Percentiles rank a stretch among this genome's conserved stretches.
phyloP scores from a whole-genome alignment of 2,888 invertebrate genomes.

The Anaspis maculata region DNA sequence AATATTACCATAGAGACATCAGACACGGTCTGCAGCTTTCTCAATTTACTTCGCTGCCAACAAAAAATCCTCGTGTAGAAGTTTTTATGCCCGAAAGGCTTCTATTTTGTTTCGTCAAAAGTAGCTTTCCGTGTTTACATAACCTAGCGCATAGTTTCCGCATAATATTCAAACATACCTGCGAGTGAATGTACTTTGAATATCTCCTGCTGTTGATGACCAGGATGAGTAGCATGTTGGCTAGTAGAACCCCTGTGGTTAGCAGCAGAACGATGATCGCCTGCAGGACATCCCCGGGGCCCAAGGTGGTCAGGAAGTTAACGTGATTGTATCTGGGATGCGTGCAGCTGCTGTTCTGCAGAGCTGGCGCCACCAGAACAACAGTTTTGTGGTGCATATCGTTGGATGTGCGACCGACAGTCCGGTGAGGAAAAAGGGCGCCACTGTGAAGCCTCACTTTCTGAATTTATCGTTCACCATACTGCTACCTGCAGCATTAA shows the following conservation, averaged over 20 bases:
- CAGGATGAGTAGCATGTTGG: constrained; percentile 71
- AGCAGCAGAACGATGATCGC: constrained; percentile 68
- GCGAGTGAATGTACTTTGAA: constrained; percentile 79
- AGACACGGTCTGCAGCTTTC: too few species aligned
- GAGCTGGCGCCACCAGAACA: constrained; percentile 68
- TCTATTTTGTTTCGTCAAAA: too few species aligned
- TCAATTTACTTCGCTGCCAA: too few species aligned
- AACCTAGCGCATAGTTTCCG: too few species aligned
- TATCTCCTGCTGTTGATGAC: constrained; percentile 78
- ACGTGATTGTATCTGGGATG: constrained; percentile 56
- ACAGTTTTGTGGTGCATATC: constrained; percentile 48
- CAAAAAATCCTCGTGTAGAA: too few species aligned
- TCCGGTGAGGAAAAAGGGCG: too few species aligned
- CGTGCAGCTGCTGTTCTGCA: constrained; percentile 78
- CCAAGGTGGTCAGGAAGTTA: constrained; percentile 56
- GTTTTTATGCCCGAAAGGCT: too few species aligned
- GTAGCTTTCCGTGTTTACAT: too few species aligned
- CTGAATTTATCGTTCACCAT: background rate
- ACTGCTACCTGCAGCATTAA: constrained; percentile 10
- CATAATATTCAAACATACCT: constrained; percentile 48
- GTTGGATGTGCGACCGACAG: too few species aligned
- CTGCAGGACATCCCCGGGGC: constrained; percentile 65
- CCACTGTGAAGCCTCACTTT: too few species aligned
- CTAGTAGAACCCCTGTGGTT: constrained; percentile 70
- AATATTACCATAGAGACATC: too few species aligned